Conservation (phyloP, 2,113 vertebrate species). For the Nothocercus nigrocapillus region DNA sequence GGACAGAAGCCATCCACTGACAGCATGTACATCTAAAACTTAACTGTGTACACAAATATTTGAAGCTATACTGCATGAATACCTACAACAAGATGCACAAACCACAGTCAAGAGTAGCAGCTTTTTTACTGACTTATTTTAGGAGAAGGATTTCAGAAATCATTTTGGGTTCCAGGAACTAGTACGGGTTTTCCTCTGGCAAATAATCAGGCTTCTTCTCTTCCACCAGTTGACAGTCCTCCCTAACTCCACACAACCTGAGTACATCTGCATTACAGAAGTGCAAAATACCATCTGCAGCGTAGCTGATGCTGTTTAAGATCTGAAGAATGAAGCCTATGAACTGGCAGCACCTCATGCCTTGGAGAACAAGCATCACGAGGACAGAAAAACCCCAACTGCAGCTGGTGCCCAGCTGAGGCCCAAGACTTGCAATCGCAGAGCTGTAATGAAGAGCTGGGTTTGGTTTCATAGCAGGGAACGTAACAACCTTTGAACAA, state of each 20-base stretch:
- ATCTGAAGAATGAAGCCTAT: neutral
- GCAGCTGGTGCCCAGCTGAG: neutral
- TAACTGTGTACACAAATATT: neutral
- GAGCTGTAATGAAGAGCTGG: too few relatives aligned
- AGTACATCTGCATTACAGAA: neutral
- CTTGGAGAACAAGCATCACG: neutral
- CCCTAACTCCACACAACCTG: neutral
- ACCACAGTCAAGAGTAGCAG: neutral
- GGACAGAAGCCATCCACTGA: neutral
- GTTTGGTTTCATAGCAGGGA: neutral
- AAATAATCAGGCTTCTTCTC: neutral
- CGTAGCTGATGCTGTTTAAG: neutral
- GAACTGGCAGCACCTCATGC: too few relatives aligned
- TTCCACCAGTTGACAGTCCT: neutral
- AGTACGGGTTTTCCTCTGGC: neutral
- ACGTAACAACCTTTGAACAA: neutral
- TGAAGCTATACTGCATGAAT: neutral
- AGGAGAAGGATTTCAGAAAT: neutral
- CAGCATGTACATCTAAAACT: rapidly evolving
- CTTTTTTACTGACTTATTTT: neutral
- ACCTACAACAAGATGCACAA: neutral
- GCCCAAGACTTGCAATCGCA: neutral
- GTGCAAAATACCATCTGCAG: neutral
- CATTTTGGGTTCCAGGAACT: neutral
- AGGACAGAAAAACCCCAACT: rapidly evolving